Conservation (phyloP, 1,140 invertebrate species). For the Reticulitermes speratus region DNA sequence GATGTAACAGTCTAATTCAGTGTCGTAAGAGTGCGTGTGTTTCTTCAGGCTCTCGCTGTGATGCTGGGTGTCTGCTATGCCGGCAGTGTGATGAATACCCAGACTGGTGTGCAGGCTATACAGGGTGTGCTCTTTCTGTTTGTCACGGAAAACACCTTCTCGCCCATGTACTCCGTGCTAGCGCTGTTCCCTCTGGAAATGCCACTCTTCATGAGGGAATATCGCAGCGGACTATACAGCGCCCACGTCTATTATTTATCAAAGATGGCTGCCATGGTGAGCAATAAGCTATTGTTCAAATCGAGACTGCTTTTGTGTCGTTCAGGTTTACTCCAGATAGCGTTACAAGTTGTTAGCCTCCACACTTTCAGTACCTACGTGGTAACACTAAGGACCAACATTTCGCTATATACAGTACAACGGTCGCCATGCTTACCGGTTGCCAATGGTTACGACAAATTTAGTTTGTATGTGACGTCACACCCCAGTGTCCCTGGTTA, state of each 20-base stretch:
- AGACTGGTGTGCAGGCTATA: slow-evolving; percentile 76
- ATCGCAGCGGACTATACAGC: slow-evolving; percentile 72
- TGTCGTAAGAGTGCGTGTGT: too few relatives aligned
- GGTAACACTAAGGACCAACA: too few relatives aligned
- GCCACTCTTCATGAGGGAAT: slow-evolving; percentile 75
- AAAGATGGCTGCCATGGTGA: slow-evolving; percentile 73
- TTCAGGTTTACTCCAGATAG: background rate
- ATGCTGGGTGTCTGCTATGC: slow-evolving; percentile 77
- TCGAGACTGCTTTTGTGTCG: too few relatives aligned
- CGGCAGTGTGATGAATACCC: slow-evolving; percentile 64
- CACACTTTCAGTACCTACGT: too few relatives aligned
- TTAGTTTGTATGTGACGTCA: too few relatives aligned
- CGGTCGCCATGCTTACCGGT: too few relatives aligned
- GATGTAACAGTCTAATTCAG: too few relatives aligned
- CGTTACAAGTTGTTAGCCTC: background rate
- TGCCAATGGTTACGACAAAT: too few relatives aligned
- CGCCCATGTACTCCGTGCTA: slow-evolving; percentile 81
- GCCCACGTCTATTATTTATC: slow-evolving; percentile 72
- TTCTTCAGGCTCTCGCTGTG: slow-evolving; percentile 63
- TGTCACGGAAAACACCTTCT: slow-evolving; percentile 84
- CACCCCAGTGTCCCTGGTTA: too few relatives aligned
- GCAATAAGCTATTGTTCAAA: slow-evolving; percentile 38
- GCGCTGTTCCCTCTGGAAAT: slow-evolving; percentile 75
- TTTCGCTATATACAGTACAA: too few relatives aligned
- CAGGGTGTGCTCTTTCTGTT: slow-evolving; percentile 81